A percentile compares a stretch with the other conserved stretches of the same genome.
These are phyloP conservation scores for Xyrichtys novacula DNA, from an alignment of 2,797 vertebrate species.

Conservation along the genomic window DNA sequence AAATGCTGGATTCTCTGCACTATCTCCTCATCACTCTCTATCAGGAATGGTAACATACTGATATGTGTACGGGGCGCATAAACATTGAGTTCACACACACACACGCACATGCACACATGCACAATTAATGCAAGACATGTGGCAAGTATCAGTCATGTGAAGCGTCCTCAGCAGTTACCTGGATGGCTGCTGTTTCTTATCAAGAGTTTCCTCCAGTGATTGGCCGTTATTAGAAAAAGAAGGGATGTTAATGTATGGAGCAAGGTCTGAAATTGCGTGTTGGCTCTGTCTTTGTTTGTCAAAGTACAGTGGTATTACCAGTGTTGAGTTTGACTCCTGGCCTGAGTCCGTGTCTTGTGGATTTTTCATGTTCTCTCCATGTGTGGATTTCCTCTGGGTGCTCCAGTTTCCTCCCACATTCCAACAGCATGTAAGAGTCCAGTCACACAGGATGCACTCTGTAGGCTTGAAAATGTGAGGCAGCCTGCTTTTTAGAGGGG, in stretches of 20 bases:
- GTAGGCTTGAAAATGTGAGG: slow-evolving; percentile 33
- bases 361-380: slow-evolving; percentile 60
- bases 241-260: slow-evolving; percentile 36
- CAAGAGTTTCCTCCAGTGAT: slow-evolving; percentile 31
- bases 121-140: slow-evolving; percentile 64
- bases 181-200: slow-evolving; percentile 57
- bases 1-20: slow-evolving; percentile 18
- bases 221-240: slow-evolving; percentile 21
- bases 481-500: not conserved
- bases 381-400: slow-evolving; percentile 69
- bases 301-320: slow-evolving; percentile 32
- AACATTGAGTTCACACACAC: slow-evolving; percentile 1
- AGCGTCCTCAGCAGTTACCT: slow-evolving; percentile 48
- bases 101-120: not conserved
- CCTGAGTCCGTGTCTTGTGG: slow-evolving; percentile 34
- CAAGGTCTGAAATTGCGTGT: slow-evolving; percentile 14
- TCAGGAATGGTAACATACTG: slow-evolving; percentile 15
- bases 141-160: slow-evolving; percentile 34
- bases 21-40: slow-evolving; percentile 33
- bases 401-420: slow-evolving; percentile 65
- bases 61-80: slow-evolving; percentile 19
- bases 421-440: slow-evolving; percentile 57
- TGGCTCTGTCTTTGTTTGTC: slow-evolving; percentile 36
- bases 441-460: slow-evolving; percentile 38
- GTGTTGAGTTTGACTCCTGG: slow-evolving; percentile 38